Evolutionary conservation across 2,888 invertebrate species (phyloP), one percentile per base, ranked within the genome.

Genomic region (Seladonia tumulorum): DNA sequence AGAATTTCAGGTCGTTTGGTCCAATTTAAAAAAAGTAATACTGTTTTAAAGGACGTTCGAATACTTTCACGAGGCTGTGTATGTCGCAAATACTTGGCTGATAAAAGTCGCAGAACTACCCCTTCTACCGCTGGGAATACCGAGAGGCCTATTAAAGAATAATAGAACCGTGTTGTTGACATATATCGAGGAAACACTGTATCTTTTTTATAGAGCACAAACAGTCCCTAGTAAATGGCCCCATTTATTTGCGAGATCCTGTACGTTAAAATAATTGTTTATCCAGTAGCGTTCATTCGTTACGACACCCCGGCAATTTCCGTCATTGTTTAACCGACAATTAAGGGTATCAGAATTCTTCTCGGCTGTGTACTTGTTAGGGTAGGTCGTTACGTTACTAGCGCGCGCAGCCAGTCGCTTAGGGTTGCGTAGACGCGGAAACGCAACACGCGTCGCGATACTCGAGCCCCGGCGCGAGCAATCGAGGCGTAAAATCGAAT

Each of bases 401-500:
- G 16, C 7, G 25, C 49, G 49, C 35, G 66, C 39, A 45, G 22
- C 12, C 57, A 70, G 45, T n/a, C n/a, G 68, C 42, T 10, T 35
- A 35, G 70, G 29, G 18, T 49, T 57, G 25, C 49, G 22, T 22
- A 35, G 18, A 75, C 60, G 49, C 22, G 25, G 70, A 18, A 60
- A 66, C n/a, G 22, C 14, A 57, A n/a, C 57, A n/a, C 39, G 22
- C 4, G 14, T 12, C 5, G 0, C n/a, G 10, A 76, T 66, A 75
- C 68, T 75, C 45, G 47, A 78, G 83, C 76, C 57, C n/a, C 78
- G 82, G 84, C 83, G 83, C 87, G 88, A 88, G 90, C 91, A 93
- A 93, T 93, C 92, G 92, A 87, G 87, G 89, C 90, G 91, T 90
- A 90, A 93, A 93, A 93, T 92, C 92, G 91, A 92, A 93, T 92